phyloP scores from a whole-genome alignment of 2,888 invertebrate genomes.

The Petrophora chlorosata region DNA sequence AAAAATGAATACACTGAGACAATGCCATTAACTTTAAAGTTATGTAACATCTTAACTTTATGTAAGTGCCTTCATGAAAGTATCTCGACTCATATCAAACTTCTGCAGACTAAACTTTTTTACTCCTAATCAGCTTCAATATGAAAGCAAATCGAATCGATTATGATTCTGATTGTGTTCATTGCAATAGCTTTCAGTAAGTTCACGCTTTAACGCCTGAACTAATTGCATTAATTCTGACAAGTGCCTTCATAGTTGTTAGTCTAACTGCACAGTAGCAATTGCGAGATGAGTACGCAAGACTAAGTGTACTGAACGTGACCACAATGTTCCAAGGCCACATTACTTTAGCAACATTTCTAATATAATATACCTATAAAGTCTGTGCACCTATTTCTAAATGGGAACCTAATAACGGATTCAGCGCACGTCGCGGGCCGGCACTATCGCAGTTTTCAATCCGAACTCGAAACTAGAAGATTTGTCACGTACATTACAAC shows the following conservation, averaged over 20 bases:
- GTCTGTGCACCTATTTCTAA: conserved; percentile 68
- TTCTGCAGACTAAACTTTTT: background rate
- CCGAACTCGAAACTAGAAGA: conserved; percentile 78
- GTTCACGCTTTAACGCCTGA: conserved; percentile 41
- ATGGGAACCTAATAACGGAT: conserved; percentile 68
- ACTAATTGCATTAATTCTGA: conserved; percentile 47
- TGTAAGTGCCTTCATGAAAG: too few relatives aligned
- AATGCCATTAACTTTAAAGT: too few relatives aligned
- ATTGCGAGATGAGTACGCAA: conserved; percentile 33
- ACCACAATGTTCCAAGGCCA: conserved; percentile 53
- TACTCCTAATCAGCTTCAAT: background rate
- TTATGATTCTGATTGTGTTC: conserved; percentile 46
- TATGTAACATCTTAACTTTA: background rate
- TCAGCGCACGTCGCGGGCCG: conserved; percentile 69
- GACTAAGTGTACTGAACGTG: conserved; percentile 55
- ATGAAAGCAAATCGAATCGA: conserved; percentile 29
- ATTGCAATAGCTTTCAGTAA: conserved; percentile 42
- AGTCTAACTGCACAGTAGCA: conserved; percentile 48
- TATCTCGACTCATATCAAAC: too few relatives aligned
- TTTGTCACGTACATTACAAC: conserved; percentile 81
- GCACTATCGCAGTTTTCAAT: conserved; percentile 83
- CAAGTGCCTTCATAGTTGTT: conserved; percentile 41
- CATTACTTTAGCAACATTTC: conserved; percentile 52
- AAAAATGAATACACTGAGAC: too few relatives aligned
- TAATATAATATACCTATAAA: conserved; percentile 63